Evolutionary conservation across 2,113 vertebrate species (phyloP).

Genomic region (Struthidea cinerea): DNA sequence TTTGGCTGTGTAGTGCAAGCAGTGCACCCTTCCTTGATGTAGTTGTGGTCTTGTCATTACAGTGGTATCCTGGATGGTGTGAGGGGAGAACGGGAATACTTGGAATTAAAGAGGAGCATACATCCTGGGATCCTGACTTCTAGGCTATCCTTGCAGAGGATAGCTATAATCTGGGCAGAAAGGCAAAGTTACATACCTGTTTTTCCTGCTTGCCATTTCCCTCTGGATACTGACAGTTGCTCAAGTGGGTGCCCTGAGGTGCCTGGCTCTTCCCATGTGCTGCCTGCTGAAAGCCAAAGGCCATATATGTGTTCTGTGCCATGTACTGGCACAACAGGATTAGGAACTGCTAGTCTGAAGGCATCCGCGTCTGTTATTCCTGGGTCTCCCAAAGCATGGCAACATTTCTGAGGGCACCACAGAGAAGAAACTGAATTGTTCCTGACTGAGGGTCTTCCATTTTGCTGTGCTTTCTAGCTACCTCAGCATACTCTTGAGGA

Average conservation of each 20-base stretch:
- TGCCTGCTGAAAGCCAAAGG: not conserved
- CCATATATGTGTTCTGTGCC: not conserved
- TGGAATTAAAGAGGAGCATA: not conserved
- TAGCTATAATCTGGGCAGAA: not conserved
- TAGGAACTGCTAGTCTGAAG: not conserved
- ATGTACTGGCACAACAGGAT: not conserved
- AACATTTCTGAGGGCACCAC: not conserved
- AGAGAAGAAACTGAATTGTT: not conserved
- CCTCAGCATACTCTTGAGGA: not conserved
- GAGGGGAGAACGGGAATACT: not conserved
- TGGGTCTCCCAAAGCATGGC: not conserved
- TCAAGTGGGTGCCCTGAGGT: not conserved
- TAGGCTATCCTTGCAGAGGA: not conserved
- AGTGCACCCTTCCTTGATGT: not conserved
- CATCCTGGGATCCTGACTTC: not conserved
- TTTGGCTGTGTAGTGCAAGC: not conserved
- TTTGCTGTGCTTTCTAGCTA: not conserved
- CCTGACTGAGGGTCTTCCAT: not conserved
- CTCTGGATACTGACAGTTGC: not conserved
- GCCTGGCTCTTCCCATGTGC: not conserved
- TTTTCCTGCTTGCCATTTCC: not conserved
- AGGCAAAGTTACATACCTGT: not conserved
- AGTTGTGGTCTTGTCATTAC: not conserved
- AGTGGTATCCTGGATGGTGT: not conserved
- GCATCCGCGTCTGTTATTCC: fast-evolving